Base-by-base conservation (phyloP, 2,113 vertebrate genomes). In the Calcarius ornatus region DNA sequence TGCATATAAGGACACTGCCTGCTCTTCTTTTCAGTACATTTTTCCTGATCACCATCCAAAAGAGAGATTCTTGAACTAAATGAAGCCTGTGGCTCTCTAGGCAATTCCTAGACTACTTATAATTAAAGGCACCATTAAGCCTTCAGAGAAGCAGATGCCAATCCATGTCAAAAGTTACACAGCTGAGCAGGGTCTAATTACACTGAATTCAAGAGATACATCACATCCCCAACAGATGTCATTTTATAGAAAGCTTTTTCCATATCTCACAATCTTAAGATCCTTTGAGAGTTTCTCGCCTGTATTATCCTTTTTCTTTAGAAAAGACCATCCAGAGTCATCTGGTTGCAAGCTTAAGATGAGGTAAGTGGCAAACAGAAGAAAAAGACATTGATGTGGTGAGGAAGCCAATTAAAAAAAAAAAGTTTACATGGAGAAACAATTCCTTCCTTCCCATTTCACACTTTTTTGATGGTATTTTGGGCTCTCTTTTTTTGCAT, bases 51-150 rank as follows among this genome's bases (percentile, higher is more conserved):
- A 57, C 42, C 71, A 88, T 88, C 63, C 82, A 87, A 88, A 82
- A 66, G 63, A 88, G 70, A 92, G 45, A 92, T 42, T 73, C 90
- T 86, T 65, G 86, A 96, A 64, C 64, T 90, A 83, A 93, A 93
- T 50, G 88, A 90, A 88, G 47, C 86, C 51, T 45, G 13, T 35
- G 45, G 59, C 75, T 94, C 88, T 94, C 79, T 28, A 93, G 50
- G 59, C 95, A 95, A 63, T 82, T 95, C 86, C 81, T 79, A 59
- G 51, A 65, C 77, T 80, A 65, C 68, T 90, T 77, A 35, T 23
- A 94, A 97, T 93, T 93, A 95, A 92, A 95, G 72, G 86, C 79
- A 88, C 76, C 76, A 91, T 90, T 92, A 94, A 90, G 50, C 86
- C 68, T 88, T 88, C 79, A 90, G 72, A 93, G 63, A 79, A 71